These are phyloP conservation scores for Sinodicranocentrus sp. DNA, from an alignment of 2,888 invertebrate species.

Conservation along the genomic window DNA sequence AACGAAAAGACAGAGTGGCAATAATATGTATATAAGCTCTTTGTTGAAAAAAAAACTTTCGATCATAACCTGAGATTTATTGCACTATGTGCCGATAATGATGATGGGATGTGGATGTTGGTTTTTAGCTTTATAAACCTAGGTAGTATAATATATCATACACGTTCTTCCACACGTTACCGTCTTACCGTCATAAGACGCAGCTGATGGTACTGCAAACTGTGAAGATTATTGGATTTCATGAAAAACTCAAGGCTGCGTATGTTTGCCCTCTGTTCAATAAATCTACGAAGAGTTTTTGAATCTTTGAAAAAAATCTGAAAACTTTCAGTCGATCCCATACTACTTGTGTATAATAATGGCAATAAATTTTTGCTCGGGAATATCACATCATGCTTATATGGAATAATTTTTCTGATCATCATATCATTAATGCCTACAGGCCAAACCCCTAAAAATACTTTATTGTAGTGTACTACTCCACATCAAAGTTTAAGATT, in stretches of 20 bases:
- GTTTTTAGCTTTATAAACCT: not conserved
- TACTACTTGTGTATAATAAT: not conserved
- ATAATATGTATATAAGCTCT: no score
- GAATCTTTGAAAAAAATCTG: not conserved
- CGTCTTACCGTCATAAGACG: not conserved
- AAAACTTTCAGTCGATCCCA: conserved; percentile 1
- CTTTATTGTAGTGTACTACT: no score
- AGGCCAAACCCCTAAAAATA: not conserved
- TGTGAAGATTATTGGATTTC: not conserved
- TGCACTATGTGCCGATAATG: not conserved
- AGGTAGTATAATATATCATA: no score
- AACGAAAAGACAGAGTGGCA: no score
- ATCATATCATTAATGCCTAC: no score
- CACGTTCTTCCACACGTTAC: not conserved
- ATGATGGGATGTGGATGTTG: not conserved
- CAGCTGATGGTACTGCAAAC: not conserved
- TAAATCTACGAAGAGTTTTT: not conserved
- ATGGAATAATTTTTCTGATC: not conserved
- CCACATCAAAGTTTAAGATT: no score
- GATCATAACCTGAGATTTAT: conserved; percentile 22
- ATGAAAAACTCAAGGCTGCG: no score
- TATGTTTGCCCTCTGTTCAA: not conserved
- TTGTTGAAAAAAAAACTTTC: conserved; percentile 3
- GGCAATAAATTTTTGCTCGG: not conserved
- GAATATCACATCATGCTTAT: not conserved